These are phyloP conservation scores for Athene noctua DNA, from an alignment of 2,113 vertebrate species.

Conservation along the genomic window DNA sequence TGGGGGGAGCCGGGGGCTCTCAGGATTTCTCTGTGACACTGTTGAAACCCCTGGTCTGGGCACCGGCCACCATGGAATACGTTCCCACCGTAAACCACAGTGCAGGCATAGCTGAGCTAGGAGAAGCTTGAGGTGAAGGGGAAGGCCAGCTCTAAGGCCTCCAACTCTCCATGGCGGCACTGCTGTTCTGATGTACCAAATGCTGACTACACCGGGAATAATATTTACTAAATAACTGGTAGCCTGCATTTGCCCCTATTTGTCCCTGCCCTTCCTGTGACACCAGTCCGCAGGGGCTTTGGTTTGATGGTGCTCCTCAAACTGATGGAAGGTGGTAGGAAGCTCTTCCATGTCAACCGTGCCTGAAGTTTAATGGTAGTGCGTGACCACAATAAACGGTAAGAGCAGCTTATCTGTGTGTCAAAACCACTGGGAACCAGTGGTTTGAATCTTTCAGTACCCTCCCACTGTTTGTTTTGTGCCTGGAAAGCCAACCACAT, in stretches of 20 bases:
- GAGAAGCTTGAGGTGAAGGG: not conserved
- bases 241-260: not conserved
- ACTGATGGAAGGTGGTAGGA: accelerated
- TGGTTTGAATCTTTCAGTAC: not conserved
- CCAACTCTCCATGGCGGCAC: not conserved
- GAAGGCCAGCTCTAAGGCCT: not conserved
- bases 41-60: not conserved
- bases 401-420: not conserved
- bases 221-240: not conserved
- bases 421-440: not conserved
- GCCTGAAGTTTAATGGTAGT: not conserved
- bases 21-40: accelerated
- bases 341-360: not conserved
- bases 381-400: not conserved
- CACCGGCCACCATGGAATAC: not conserved
- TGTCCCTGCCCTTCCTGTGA: not conserved
- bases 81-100: not conserved
- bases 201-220: not conserved
- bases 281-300: not conserved
- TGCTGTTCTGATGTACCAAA: not conserved
- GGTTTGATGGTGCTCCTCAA: not conserved
- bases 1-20: not conserved
- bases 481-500: not conserved
- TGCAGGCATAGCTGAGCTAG: not conserved
- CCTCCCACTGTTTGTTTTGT: not conserved